A percentile compares a stretch with the other conserved stretches of the same genome.
phyloP scores from a whole-genome alignment of 2,797 vertebrate species.

The Erethizon dorsatum region DNA sequence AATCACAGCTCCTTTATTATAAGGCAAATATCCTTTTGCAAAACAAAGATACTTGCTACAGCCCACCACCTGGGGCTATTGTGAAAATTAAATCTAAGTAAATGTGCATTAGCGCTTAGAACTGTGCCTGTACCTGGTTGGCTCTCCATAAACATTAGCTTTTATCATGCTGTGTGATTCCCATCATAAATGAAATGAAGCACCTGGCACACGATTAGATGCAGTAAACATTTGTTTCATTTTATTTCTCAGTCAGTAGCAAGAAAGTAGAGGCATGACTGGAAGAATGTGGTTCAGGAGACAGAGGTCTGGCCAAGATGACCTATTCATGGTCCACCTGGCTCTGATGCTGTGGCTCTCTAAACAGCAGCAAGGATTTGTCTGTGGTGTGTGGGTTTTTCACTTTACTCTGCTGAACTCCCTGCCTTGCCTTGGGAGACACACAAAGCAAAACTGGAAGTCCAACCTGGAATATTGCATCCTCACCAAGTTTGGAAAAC shows the following conservation, averaged over 20 bases:
- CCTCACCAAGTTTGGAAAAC: conserved; percentile 54
- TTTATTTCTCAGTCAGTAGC: neutral
- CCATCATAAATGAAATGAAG: neutral
- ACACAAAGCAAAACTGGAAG: conserved; percentile 50
- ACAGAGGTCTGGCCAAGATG: neutral
- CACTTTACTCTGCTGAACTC: conserved; percentile 37
- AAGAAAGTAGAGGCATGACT: neutral
- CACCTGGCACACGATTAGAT: neutral
- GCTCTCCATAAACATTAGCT: neutral
- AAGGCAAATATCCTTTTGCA: neutral
- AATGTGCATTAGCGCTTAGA: neutral
- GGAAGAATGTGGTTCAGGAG: neutral
- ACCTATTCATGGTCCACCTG: neutral
- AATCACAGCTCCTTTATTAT: neutral
- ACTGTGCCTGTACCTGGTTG: neutral
- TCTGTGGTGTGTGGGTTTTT: neutral
- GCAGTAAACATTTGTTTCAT: conserved; percentile 31
- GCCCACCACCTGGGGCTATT: neutral
- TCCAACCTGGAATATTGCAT: conserved; percentile 73
- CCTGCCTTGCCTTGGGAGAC: conserved; percentile 40
- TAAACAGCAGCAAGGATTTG: neutral
- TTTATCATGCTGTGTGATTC: neutral
- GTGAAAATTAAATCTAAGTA: neutral
- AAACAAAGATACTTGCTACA: neutral
- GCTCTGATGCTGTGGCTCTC: neutral